Evolutionary conservation across 2,797 vertebrate genomes (phyloP).

Genomic region (Clarias platycephalus): DNA sequence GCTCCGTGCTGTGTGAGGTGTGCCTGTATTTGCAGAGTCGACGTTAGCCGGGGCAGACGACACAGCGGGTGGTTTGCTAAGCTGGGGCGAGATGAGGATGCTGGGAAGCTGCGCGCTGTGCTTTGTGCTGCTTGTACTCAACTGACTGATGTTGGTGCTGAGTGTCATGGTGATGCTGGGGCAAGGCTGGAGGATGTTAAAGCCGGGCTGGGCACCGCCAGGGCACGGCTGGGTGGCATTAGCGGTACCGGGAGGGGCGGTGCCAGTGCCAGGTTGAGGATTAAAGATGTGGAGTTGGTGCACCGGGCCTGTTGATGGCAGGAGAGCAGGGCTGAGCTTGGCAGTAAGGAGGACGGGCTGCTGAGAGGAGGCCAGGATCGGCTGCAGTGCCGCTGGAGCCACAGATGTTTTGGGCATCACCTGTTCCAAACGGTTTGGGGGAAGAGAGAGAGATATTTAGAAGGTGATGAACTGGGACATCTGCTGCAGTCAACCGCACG

Average conservation of each 20-base stretch:
- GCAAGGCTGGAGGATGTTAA: conserved; percentile 30
- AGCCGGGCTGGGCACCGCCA: conserved; percentile 9
- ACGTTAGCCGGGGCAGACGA: conserved; percentile 35
- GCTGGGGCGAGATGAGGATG: conserved; percentile 83
- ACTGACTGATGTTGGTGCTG: conserved; percentile 33
- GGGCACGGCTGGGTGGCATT: conserved; percentile 14
- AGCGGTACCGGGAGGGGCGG: background rate
- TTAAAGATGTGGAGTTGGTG: conserved; percentile 87
- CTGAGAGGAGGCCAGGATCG: conserved; percentile 85
- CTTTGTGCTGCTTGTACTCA: conserved; percentile 20
- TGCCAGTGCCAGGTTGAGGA: conserved; percentile 56
- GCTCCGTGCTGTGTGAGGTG: conserved; percentile 40
- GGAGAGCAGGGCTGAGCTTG: conserved; percentile 80
- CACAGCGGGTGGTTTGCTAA: conserved; percentile 64
- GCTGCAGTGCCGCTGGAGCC: conserved; percentile 79
- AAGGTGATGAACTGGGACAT: background rate
- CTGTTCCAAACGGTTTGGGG: conserved; percentile 57
- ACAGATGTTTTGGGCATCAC: conserved; percentile 86
- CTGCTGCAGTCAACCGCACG: background rate
- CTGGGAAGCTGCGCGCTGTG: conserved; percentile 79
- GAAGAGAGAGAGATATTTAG: background rate
- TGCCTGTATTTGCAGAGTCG: conserved; percentile 20
- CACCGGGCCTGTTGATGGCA: conserved; percentile 84
- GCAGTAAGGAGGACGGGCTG: conserved; percentile 84
- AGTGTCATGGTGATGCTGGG: conserved; percentile 36